Evolutionary conservation across 2,113 vertebrate species (phyloP).

Genomic region (Lontra canadensis): DNA sequence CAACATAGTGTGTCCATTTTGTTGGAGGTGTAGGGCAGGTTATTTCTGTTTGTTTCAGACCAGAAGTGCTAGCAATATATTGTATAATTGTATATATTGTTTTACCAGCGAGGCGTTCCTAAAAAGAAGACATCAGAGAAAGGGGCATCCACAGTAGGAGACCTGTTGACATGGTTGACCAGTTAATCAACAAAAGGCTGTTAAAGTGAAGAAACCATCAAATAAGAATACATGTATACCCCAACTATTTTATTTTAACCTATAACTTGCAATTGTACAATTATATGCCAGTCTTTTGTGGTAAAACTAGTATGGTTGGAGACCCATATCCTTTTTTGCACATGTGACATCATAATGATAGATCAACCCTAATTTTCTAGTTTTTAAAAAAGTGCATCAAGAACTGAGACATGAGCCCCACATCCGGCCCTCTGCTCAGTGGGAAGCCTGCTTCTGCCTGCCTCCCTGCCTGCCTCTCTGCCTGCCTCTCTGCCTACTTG

Average conservation of each 20-base stretch:
- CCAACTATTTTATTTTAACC: conserved; percentile 2
- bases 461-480: no score
- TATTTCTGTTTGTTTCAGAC: neutral
- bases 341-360: no score
- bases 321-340: neutral
- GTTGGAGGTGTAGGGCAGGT: neutral
- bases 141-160: neutral
- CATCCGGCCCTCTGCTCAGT: no score
- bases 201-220: neutral
- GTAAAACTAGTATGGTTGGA: neutral
- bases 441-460: no score
- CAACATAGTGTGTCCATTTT: neutral
- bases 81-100: neutral
- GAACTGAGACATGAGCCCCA: neutral
- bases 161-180: neutral
- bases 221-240: neutral
- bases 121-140: no score
- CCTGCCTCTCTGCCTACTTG: no score
- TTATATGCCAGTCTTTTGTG: neutral
- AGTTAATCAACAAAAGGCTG: neutral
- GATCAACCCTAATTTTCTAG: neutral
- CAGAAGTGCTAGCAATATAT: neutral
- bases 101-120: neutral
- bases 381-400: neutral
- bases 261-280: neutral